Evolutionary conservation across 2,113 vertebrate genomes (phyloP).

Genomic region (Raja brachyura): DNA sequence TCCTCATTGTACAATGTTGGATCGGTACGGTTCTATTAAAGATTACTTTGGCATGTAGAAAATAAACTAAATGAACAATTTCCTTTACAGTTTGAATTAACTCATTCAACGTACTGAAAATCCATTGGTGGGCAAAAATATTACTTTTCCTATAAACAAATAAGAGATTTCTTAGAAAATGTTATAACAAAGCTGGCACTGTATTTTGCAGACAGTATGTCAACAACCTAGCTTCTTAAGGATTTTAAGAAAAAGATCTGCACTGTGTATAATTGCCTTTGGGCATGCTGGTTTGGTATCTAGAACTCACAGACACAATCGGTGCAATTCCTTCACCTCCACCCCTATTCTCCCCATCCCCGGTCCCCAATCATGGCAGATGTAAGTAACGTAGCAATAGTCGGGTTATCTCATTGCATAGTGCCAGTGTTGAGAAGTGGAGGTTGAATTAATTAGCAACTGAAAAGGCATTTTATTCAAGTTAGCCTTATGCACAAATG

Average conservation of each 20-base stretch:
- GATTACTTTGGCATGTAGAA: neutral
- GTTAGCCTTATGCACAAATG: neutral
- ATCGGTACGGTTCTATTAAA: neutral
- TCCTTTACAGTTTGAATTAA: constrained; percentile 29
- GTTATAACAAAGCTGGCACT: constrained; percentile 21
- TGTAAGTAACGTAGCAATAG: neutral
- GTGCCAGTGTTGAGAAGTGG: neutral
- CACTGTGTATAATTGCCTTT: constrained; percentile 32
- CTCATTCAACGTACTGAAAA: constrained; percentile 23
- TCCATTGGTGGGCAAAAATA: constrained; percentile 2
- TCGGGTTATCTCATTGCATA: neutral
- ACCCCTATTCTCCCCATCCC: no score
- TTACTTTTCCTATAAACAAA: constrained; percentile 26
- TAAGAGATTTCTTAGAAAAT: constrained; percentile 25
- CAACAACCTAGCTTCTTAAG: constrained; percentile 30
- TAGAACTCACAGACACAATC: constrained; percentile 20
- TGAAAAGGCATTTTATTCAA: neutral
- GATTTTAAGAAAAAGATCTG: neutral
- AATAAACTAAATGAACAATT: constrained; percentile 11
- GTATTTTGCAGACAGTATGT: constrained; percentile 29
- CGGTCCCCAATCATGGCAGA: neutral
- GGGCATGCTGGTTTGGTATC: constrained; percentile 23
- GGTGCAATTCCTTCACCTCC: no score
- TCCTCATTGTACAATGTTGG: neutral
- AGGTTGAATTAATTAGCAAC: neutral